phyloP scores from a whole-genome alignment of 2,888 invertebrate species.

The Sipha maydis region DNA sequence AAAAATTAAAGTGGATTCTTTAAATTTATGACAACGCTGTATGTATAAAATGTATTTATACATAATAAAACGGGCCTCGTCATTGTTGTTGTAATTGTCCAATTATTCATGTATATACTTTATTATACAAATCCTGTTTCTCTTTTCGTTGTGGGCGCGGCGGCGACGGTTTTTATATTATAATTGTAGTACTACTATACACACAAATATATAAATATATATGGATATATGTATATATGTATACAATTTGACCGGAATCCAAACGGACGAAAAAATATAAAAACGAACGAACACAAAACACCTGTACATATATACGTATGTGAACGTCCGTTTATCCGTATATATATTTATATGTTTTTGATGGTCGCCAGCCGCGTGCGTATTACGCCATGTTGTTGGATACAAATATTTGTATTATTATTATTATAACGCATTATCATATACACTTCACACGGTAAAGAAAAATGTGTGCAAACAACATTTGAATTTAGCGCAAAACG shows the following conservation, averaged over 20 bases:
- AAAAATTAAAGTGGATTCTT: slow-evolving; percentile 56
- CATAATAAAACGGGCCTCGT: slow-evolving; percentile 33
- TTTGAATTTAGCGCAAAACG: too few species aligned
- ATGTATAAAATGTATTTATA: slow-evolving; percentile 23
- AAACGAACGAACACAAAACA: neutral
- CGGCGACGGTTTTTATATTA: slow-evolving; percentile 22
- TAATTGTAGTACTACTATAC: neutral
- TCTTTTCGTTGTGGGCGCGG: slow-evolving; percentile 48
- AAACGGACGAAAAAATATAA: slow-evolving; percentile 12
- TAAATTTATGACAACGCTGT: slow-evolving; percentile 40
- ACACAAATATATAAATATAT: neutral
- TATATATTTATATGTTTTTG: neutral
- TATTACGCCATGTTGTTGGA: too few species aligned
- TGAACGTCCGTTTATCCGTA: too few species aligned
- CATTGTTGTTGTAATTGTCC: slow-evolving; percentile 61
- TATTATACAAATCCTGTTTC: slow-evolving; percentile 57
- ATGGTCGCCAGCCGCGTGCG: neutral
- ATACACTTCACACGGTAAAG: too few species aligned
- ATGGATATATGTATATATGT: neutral
- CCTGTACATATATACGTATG: neutral
- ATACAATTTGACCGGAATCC: neutral
- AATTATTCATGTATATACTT: slow-evolving; percentile 57
- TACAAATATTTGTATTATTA: too few species aligned
- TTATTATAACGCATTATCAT: too few species aligned
- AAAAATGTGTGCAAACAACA: too few species aligned